Evolutionary conservation across 2,888 invertebrate species (phyloP), one percentile per base, ranked within the genome.

Genomic region (Mechanitis messenoides): DNA sequence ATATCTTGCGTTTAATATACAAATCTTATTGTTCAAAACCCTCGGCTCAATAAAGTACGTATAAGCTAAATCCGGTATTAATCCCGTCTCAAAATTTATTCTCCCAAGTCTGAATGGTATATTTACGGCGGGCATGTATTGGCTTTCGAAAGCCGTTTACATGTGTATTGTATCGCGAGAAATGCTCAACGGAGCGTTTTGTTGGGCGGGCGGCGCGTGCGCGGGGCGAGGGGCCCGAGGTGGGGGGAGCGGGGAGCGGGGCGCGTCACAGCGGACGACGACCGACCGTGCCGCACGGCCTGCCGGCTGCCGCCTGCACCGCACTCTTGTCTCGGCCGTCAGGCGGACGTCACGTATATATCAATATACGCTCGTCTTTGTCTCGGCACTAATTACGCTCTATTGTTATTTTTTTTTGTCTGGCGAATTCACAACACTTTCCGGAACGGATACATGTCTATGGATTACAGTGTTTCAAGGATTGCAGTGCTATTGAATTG

Each of bases 381-480:
- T 85, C 79, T 80, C 71, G 70, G 74, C 72, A 73, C 78, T 76
- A 70, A 69, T 71, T 75, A 75, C 81, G 78, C 77, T 75, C 75
- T 72, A 70, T 78, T 77, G 79, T 81, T 85, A 85, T 86, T 86
- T 87, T 42, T 83, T 78, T 78, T 79, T 78, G 77, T 62, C 68
- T 69, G 71, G 74, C 71, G 67, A 68, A 75, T 72, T 69, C 68
- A 66, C 72, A 68, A 66, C 64, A 64, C 68, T 65, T 69, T 64
- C 67, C 70, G 65, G 67, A 70, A 74, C 75, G 74, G 74, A 80
- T 75, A 71, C 68, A 59, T 58, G 72, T 73, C 71, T 72, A 72
- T 85, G 89, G 89, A 90, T 90, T 89, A 75, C 89, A 89, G 89
- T 90, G 89, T 71, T 71, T 70, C 68, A 76, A 76, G 89, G 89